Evolutionary conservation across 2,888 invertebrate species (phyloP).

Genomic region (Sarcophaga carnaria): DNA sequence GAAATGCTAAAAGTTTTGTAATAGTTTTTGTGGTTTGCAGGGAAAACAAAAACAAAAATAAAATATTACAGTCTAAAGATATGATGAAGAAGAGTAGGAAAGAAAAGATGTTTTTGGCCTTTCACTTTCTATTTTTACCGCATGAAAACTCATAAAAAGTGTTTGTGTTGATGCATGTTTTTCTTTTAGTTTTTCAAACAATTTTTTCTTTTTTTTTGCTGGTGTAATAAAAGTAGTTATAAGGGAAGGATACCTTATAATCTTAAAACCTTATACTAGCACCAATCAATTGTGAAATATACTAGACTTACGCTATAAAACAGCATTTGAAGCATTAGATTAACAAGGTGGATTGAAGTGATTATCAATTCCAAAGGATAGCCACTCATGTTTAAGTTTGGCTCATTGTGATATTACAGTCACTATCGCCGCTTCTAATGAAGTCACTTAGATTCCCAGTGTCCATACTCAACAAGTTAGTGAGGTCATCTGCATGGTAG

Average conservation of each 20-base stretch:
- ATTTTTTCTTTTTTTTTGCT: background rate
- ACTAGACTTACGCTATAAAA: too few species aligned
- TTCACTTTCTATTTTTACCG: slow-evolving; percentile 60
- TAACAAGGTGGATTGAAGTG: too few species aligned
- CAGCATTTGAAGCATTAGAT: too few species aligned
- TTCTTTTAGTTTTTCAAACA: slow-evolving; percentile 1
- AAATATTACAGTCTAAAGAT: background rate
- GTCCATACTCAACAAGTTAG: too few species aligned
- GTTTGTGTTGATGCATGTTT: background rate
- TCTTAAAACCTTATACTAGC: background rate
- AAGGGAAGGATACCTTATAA: background rate
- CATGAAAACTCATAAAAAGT: slow-evolving; percentile 42
- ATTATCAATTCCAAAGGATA: too few species aligned
- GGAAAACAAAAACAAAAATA: slow-evolving; percentile 10
- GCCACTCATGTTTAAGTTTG: too few species aligned
- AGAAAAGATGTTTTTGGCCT: slow-evolving; percentile 47
- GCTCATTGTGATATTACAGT: too few species aligned
- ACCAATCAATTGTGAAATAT: too few species aligned
- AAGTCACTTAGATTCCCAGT: too few species aligned
- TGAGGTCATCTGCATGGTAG: too few species aligned
- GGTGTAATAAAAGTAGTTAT: background rate
- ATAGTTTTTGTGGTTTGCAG: slow-evolving; percentile 56
- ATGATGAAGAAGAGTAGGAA: background rate
- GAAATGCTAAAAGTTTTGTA: slow-evolving; percentile 60
- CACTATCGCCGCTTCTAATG: too few species aligned